Conservation (phyloP, 2,888 invertebrate genomes). For the Falcaria lacertinaria region DNA sequence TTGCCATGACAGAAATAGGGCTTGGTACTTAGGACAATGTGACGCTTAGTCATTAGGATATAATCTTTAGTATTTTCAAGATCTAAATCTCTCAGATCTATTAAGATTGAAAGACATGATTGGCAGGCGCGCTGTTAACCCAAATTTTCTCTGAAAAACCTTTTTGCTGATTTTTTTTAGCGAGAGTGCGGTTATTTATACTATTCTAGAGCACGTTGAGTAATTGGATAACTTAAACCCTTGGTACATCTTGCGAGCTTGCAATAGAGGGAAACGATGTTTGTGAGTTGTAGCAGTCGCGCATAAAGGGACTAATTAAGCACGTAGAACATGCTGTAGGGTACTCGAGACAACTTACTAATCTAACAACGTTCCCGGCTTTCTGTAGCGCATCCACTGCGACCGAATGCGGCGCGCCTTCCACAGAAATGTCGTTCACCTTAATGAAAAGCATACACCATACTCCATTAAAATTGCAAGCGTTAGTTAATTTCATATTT, state of each 20-base stretch:
- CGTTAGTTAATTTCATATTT: background rate
- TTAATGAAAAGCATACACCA: constrained; percentile 49
- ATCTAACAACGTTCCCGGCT: constrained; percentile 95
- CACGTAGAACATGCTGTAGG: constrained; percentile 10
- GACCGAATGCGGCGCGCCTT: constrained; percentile 94
- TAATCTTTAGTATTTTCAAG: background rate
- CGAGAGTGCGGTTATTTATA: too few relatives aligned
- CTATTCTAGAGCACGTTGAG: too few relatives aligned
- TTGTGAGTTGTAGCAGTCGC: constrained; percentile 11
- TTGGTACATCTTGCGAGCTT: constrained; percentile 5
- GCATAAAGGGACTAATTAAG: constrained; percentile 21
- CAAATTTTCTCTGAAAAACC: background rate
- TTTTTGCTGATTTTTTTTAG: too few relatives aligned
- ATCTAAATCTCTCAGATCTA: background rate
- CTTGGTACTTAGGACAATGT: background rate
- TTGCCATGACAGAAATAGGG: background rate
- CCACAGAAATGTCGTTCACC: constrained; percentile 95
- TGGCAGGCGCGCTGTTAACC: background rate
- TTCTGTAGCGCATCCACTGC: constrained; percentile 98
- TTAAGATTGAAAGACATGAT: background rate
- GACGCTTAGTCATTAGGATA: background rate
- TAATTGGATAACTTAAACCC: constrained; percentile 5
- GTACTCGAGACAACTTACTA: constrained; percentile 81
- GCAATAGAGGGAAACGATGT: constrained; percentile 6
- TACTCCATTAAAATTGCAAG: background rate